Conservation (phyloP, 2,888 invertebrate genomes). For the Mesorhabditis spiculigera region DNA sequence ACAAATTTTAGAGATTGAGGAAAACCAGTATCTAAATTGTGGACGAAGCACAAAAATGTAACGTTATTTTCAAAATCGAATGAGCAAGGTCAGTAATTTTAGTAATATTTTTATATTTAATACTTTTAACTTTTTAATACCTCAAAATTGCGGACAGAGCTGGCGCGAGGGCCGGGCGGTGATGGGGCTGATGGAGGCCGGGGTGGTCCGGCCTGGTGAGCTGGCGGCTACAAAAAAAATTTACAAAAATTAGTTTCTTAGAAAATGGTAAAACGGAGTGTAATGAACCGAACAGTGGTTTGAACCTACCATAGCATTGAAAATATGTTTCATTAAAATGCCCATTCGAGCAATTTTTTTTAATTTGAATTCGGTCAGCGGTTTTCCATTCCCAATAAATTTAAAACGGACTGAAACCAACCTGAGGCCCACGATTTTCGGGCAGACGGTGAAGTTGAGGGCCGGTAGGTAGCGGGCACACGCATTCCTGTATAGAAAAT, state of each 20-base stretch:
- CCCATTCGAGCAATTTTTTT: no score
- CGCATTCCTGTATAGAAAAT: slow-evolving; percentile 36
- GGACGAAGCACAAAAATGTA: no score
- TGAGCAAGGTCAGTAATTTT: no score
- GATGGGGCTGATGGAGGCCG: slow-evolving; percentile 18
- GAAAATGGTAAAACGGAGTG: neutral
- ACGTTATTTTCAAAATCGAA: no score
- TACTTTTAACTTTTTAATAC: neutral
- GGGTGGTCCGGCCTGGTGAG: slow-evolving; percentile 9
- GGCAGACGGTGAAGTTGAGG: neutral
- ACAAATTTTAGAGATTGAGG: neutral
- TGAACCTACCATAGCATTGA: no score
- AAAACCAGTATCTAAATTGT: neutral
- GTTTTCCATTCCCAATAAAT: no score
- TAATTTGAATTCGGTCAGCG: no score
- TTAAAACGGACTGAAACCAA: no score
- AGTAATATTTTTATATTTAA: no score
- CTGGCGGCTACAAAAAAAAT: slow-evolving; percentile 7
- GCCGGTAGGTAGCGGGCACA: slow-evolving; percentile 38
- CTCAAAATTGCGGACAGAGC: slow-evolving; percentile 8
- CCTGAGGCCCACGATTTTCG: neutral
- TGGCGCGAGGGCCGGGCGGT: slow-evolving; percentile 19
- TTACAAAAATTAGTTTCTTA: neutral
- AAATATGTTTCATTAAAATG: no score
- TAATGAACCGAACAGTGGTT: no score